Evolutionary conservation across 2,888 invertebrate species (phyloP).

Genomic region (Camponotus fellah): DNA sequence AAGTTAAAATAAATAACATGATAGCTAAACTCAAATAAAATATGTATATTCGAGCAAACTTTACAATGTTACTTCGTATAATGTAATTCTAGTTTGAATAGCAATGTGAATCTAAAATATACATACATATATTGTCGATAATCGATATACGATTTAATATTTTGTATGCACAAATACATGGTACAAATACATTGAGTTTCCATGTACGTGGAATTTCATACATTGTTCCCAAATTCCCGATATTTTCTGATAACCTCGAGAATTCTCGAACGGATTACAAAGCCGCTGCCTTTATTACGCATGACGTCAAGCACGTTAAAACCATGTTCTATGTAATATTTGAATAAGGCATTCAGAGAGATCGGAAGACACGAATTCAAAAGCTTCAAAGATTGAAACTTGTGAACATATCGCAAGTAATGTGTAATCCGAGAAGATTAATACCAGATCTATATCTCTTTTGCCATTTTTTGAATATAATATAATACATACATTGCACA

Average conservation of each 20-base stretch:
- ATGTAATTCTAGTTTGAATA: neutral
- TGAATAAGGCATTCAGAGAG: slow-evolving; percentile 12
- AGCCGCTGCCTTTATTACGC: slow-evolving; percentile 29
- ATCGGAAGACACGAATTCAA: slow-evolving; percentile 8
- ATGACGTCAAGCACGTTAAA: slow-evolving; percentile 45
- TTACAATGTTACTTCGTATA: neutral
- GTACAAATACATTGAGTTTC: slow-evolving; percentile 26
- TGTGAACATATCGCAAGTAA: neutral
- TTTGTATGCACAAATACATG: slow-evolving; percentile 54
- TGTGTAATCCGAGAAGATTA: neutral
- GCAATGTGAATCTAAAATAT: neutral
- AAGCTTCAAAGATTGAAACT: neutral
- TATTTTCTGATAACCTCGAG: slow-evolving; percentile 47
- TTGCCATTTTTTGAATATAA: neutral
- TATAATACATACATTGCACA: neutral
- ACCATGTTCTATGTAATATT: slow-evolving; percentile 13
- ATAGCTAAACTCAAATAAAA: neutral
- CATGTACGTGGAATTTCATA: slow-evolving; percentile 54
- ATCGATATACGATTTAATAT: slow-evolving; percentile 47
- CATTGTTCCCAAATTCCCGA: slow-evolving; percentile 35
- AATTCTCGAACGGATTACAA: slow-evolving; percentile 22
- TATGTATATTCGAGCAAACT: neutral
- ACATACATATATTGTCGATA: neutral
- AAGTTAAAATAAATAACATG: neutral
- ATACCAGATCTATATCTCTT: neutral